Evolutionary conservation across 2,113 vertebrate genomes (phyloP).

Genomic region (human): DNA sequence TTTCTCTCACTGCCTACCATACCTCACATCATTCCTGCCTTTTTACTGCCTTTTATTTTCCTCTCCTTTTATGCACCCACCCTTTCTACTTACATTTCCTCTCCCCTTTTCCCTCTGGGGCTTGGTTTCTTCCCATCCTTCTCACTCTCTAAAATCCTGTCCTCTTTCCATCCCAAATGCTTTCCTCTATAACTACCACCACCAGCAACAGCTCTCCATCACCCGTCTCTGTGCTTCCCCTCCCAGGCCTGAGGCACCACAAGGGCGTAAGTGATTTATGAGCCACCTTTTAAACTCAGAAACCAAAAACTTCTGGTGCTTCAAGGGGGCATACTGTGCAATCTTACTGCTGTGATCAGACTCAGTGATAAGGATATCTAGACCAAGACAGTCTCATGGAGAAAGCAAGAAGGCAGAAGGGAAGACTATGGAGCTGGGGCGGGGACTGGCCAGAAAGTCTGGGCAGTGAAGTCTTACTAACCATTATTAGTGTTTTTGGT

Average conservation of each 20-base stretch:
- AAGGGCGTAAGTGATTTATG: constrained; percentile 34
- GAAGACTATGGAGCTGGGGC: not conserved
- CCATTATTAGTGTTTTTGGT: not conserved
- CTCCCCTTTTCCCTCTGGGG: not conserved
- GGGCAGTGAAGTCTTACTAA: not conserved
- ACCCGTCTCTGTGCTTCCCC: too few species aligned
- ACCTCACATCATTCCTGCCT: not conserved
- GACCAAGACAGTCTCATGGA: not conserved
- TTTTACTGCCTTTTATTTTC: not conserved
- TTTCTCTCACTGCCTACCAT: not conserved
- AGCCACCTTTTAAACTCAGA: constrained; percentile 53
- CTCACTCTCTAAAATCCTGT: not conserved
- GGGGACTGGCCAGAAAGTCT: not conserved
- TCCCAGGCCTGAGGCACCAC: constrained; percentile 41
- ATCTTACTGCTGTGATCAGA: not conserved
- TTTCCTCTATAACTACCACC: not conserved
- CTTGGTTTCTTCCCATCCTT: not conserved
- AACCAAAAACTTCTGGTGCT: constrained; percentile 47
- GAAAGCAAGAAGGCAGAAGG: not conserved
- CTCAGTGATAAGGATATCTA: not conserved
- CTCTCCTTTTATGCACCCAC: not conserved
- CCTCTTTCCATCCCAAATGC: not conserved
- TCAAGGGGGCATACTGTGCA: constrained; percentile 8
- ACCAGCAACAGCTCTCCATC: not conserved
- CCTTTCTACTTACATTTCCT: not conserved